Conservation (phyloP, 2,797 vertebrate genomes). For the Nyctibius grandis region DNA sequence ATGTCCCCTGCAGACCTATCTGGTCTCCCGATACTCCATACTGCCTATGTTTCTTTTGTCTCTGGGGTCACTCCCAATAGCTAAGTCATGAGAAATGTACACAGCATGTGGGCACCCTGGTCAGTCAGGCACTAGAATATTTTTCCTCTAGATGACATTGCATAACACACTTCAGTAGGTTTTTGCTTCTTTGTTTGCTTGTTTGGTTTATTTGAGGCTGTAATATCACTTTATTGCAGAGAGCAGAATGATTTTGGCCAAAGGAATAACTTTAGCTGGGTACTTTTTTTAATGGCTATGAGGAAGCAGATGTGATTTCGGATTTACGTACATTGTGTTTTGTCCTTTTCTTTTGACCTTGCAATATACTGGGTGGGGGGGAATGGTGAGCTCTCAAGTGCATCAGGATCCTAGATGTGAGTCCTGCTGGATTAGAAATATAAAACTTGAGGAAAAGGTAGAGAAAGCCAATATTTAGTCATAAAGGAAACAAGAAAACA, state of each 20-base stretch:
- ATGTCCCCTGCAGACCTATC: background rate
- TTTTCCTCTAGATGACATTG: background rate
- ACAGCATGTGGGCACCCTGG: background rate
- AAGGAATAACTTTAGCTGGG: background rate
- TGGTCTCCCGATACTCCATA: background rate
- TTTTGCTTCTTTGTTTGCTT: background rate
- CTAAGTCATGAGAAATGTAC: background rate
- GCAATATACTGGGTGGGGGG: no score
- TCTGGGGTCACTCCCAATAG: background rate
- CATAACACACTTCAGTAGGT: background rate
- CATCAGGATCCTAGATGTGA: background rate
- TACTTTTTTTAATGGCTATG: background rate
- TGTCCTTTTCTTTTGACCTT: background rate
- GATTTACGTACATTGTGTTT: accelerated
- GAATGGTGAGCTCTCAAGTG: background rate
- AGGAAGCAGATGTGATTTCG: background rate
- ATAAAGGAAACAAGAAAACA: constrained; percentile 15
- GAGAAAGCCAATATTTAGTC: background rate
- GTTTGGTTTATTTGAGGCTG: background rate
- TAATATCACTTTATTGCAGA: background rate
- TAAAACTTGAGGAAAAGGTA: background rate
- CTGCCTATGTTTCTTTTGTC: background rate
- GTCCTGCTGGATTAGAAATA: background rate
- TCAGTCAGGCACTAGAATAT: background rate
- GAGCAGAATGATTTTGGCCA: background rate